A percentile compares a stretch with the other conserved stretches of the same genome.
Evolutionary conservation across 2,888 invertebrate genomes (phyloP).

Genomic region (Kuschelorhynchus macadamiae): DNA sequence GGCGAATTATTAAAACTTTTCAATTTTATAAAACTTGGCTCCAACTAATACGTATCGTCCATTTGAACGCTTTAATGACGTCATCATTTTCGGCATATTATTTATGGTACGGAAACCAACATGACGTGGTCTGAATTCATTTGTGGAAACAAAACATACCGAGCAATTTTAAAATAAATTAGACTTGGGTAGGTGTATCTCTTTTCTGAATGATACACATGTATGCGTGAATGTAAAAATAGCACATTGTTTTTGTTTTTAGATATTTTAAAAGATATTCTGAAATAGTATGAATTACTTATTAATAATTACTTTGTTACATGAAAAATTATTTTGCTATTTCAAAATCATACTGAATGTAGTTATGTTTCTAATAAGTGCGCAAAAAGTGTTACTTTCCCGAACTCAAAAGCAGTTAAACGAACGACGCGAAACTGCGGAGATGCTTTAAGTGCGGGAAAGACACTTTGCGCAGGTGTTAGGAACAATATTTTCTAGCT

Average conservation of each 20-base stretch:
- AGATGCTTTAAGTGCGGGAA: too few species aligned
- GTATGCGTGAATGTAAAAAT: not conserved
- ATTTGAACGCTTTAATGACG: slow-evolving; percentile 4
- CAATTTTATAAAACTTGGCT: not conserved
- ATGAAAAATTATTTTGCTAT: too few species aligned
- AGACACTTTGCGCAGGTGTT: too few species aligned
- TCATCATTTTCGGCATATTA: slow-evolving; percentile 1
- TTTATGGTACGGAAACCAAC: slow-evolving; percentile 1
- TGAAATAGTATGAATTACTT: too few species aligned
- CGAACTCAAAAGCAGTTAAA: too few species aligned
- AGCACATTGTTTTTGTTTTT: not conserved
- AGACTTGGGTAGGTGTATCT: slow-evolving; percentile 10
- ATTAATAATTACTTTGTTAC: too few species aligned
- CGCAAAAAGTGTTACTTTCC: too few species aligned
- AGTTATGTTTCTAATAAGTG: too few species aligned
- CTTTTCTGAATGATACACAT: slow-evolving; percentile 20
- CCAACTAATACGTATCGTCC: not conserved
- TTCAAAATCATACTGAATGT: too few species aligned
- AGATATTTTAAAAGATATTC: too few species aligned
- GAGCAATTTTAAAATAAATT: slow-evolving; percentile 1
- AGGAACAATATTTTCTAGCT: too few species aligned
- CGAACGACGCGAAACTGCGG: too few species aligned
- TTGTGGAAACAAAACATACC: slow-evolving; percentile 8
- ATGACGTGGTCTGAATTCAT: slow-evolving; percentile 22
- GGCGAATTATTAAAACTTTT: not conserved